phyloP scores from a whole-genome alignment of 2,888 invertebrate species.

The Globia sparganii region DNA sequence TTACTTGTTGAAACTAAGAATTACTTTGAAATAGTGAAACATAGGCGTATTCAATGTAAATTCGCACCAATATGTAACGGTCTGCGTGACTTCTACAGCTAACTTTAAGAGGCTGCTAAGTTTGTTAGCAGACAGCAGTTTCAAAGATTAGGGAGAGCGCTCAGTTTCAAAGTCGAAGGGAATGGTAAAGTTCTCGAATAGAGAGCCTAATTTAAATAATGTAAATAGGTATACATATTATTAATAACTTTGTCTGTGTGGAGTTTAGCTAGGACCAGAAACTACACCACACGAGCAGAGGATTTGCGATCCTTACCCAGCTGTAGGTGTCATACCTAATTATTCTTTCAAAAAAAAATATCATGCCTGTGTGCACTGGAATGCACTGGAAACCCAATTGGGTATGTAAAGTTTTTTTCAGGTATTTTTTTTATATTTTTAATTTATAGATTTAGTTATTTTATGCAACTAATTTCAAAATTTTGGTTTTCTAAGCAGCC shows the following conservation, averaged over 20 bases:
- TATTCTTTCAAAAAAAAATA: too few relatives aligned
- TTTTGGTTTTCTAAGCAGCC: too few relatives aligned
- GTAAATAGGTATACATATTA: constrained; percentile 19
- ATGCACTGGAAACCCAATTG: background rate
- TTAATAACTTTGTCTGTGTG: constrained; percentile 9
- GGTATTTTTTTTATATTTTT: too few relatives aligned
- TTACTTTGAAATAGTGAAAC: background rate
- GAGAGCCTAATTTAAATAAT: constrained; percentile 43
- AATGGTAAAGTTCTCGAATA: constrained; percentile 43
- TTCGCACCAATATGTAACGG: constrained; percentile 22
- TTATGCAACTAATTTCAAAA: too few relatives aligned
- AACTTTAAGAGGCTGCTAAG: constrained; percentile 28
- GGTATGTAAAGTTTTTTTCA: too few relatives aligned
- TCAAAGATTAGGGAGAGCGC: constrained; percentile 39
- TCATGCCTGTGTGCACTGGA: background rate
- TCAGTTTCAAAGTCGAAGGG: constrained; percentile 41
- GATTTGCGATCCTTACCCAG: background rate
- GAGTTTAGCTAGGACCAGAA: background rate
- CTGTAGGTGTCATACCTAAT: background rate
- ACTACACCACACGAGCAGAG: too few relatives aligned
- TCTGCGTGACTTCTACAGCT: constrained; percentile 41
- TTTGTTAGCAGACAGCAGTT: constrained; percentile 33
- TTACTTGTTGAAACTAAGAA: background rate
- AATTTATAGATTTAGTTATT: too few relatives aligned
- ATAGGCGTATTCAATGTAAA: constrained; percentile 12